Percentiles rank a stretch among this genome's conserved stretches.
Conservation (phyloP, 1,140 invertebrate genomes). For the Planococcus citri region DNA sequence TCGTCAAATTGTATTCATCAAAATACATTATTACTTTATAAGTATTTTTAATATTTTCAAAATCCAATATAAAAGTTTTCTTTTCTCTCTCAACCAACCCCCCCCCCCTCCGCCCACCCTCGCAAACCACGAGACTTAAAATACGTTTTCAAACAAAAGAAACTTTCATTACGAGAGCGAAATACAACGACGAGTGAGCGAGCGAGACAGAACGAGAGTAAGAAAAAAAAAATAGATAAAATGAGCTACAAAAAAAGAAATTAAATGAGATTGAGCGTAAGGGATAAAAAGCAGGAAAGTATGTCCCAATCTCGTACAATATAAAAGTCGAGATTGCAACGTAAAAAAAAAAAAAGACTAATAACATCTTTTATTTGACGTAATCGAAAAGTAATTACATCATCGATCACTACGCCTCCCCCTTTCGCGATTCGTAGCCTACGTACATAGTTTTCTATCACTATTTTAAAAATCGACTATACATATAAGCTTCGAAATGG, state of each 20-base stretch:
- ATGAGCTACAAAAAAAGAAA: background rate
- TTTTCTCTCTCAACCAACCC: background rate
- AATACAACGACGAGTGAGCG: no score
- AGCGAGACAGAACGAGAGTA: no score
- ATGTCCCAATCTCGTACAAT: conserved; percentile 1
- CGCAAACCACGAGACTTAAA: no score
- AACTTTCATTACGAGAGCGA: background rate
- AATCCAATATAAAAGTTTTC: background rate
- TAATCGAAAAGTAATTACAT: conserved; percentile 20
- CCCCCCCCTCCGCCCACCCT: no score
- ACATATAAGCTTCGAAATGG: no score
- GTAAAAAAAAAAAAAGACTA: conserved; percentile 15
- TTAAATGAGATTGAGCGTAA: conserved; percentile 11
- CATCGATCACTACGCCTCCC: conserved; percentile 5
- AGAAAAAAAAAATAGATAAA: background rate
- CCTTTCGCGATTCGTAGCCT: no score
- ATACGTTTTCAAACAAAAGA: background rate
- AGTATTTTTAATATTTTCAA: background rate
- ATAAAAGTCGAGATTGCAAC: conserved; percentile 17
- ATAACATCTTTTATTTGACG: conserved; percentile 16
- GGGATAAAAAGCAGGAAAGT: background rate
- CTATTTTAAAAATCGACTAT: conserved; percentile 3
- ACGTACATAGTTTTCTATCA: background rate
- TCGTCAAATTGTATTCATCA: no score
- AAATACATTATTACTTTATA: background rate